Evolutionary conservation across 2,113 vertebrate genomes (phyloP).

Genomic region (Athene noctua): DNA sequence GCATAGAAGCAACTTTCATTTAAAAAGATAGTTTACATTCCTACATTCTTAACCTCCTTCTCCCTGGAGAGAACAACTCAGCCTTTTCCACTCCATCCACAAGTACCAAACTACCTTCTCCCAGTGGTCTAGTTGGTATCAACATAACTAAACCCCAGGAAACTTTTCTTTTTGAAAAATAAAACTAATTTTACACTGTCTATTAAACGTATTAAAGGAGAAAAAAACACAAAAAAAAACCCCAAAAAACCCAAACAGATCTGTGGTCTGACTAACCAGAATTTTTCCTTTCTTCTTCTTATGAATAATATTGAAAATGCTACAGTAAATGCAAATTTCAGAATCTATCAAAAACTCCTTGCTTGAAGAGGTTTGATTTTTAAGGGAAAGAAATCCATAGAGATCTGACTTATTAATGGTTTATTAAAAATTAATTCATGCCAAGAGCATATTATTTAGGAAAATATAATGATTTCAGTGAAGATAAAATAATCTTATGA

Average conservation of each 20-base stretch:
- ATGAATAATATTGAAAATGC: background rate
- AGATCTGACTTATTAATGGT: background rate
- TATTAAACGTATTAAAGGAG: background rate
- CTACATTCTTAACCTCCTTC: background rate
- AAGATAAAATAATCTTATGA: background rate
- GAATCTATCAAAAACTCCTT: background rate
- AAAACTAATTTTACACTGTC: background rate
- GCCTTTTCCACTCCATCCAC: background rate
- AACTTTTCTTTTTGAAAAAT: background rate
- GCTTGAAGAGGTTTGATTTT: background rate
- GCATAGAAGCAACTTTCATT: background rate
- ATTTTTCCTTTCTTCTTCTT: background rate
- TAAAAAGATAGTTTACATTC: background rate
- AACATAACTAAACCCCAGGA: background rate
- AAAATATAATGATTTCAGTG: background rate
- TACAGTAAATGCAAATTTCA: background rate
- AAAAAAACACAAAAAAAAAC: background rate
- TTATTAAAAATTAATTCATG: conserved; percentile 45
- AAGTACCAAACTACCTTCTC: background rate
- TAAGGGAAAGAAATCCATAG: background rate
- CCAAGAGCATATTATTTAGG: conserved; percentile 6
- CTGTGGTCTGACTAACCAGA: background rate
- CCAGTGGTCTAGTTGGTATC: background rate
- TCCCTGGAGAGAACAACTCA: background rate
- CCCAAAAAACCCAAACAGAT: background rate